Evolutionary conservation across 2,113 vertebrate species (phyloP), one percentile per base, ranked within the genome.

Genomic region (Lanius ludovicianus): DNA sequence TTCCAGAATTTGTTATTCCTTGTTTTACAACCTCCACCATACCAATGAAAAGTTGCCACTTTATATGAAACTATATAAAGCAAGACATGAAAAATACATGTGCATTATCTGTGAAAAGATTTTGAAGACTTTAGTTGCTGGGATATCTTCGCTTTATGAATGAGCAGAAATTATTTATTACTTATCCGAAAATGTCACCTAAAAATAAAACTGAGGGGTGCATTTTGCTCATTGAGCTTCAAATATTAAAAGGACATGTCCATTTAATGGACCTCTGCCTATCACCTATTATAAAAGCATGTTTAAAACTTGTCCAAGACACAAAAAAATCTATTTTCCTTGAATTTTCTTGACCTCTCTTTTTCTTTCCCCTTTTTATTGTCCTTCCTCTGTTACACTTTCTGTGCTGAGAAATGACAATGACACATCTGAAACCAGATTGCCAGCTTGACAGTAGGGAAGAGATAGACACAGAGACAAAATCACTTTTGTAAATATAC

Each of bases 401-500:
- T 20, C 56, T 87, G 22, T 84, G 42, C n/a, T 94, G 60, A 78
- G 89, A 89, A 93, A 81, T 68, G 30, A 56, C 60, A 71, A 56
- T 31, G n/a, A 37, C 52, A 81, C 30, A 81, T 84, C 77, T 81
- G 52, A 94, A 96, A 37, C 15, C 69, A 92, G 93, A 91, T 71
- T 93, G 22, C 0, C 2, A 78, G 19, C 15, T 39, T 84, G 73
- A 92, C 76, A 75, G 69, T 68, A 57, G 35, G 60, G 37, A 80
- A 90, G 50, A 95, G 94, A 78, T 67, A 23, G 59, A 88, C 79
- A 74, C 24, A 92, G 87, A 94, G 27, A 33, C 6, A 89, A 89
- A 95, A 89, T 56, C 39, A 55, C 53, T 91, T 91, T 80, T 81
- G 86, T 89, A 96, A 95, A 84, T 92, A 95, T 17, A 84, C 52